Evolutionary conservation across 1,140 invertebrate species (phyloP).

Genomic region (Pseudomyrmex pallidus): DNA sequence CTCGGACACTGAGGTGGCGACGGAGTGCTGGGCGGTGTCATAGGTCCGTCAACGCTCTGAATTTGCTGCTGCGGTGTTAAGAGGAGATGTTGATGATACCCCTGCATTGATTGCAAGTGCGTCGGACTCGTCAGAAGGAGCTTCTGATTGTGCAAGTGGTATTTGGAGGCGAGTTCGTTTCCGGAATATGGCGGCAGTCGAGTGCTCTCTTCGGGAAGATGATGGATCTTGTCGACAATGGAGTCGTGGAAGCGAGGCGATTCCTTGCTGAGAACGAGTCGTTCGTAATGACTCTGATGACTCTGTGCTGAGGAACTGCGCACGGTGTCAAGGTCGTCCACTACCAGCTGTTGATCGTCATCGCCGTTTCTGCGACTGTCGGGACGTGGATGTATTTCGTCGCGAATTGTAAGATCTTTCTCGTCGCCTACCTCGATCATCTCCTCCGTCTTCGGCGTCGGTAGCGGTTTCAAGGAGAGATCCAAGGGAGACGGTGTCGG

Average conservation of each 20-base stretch:
- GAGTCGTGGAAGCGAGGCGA: constrained; percentile 18
- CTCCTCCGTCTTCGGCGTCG: constrained; percentile 66
- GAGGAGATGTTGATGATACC: constrained; percentile 77
- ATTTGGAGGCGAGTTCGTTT: constrained; percentile 63
- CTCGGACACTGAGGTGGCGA: constrained; percentile 82
- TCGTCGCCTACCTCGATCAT: constrained; percentile 80
- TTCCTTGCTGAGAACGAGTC: constrained; percentile 60
- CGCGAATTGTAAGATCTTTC: constrained; percentile 75
- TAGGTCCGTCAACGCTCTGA: constrained; percentile 79
- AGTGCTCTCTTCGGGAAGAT: constrained; percentile 46
- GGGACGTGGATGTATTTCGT: constrained; percentile 35
- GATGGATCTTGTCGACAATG: constrained; percentile 20
- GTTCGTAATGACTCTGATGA: constrained; percentile 64
- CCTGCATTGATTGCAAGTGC: constrained; percentile 66
- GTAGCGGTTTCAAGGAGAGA: constrained; percentile 83
- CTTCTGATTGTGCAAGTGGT: constrained; percentile 70
- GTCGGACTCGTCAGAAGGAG: constrained; percentile 69
- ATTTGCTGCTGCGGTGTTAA: constrained; percentile 78
- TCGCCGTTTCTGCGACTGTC: constrained; percentile 54
- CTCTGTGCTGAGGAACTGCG: constrained; percentile 63
- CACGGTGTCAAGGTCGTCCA: constrained; percentile 61
- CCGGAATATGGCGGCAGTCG: constrained; percentile 50
- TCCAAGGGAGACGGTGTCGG: constrained; percentile 82
- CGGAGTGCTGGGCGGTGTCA: constrained; percentile 85
- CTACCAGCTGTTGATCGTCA: constrained; percentile 20